Base-by-base conservation (phyloP, 1,140 invertebrate genomes). In the Heliconius melpomene region DNA sequence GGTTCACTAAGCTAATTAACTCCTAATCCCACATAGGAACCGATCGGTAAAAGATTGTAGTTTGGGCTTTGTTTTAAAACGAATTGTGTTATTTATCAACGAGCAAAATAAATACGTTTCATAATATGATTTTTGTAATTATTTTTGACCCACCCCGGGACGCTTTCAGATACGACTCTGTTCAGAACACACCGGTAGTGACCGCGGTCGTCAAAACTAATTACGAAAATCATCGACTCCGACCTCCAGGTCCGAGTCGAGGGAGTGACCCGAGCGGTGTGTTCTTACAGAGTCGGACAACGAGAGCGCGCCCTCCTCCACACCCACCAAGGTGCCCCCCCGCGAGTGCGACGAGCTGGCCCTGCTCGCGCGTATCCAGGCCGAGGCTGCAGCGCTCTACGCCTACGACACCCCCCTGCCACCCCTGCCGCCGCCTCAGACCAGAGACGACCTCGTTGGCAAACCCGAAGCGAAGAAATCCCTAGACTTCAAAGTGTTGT, bases 251-350 rank as follows among this genome's bases (percentile, higher is more conserved):
- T 7, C 32, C 32, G 32, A 36, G 32, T 36, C 32, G 32, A 36
- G 32, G 32, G 32, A 40, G 87, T 86, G 87, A 84, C 94, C 40
- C 90, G 81, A 80, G 88, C 83, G 85, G 91, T 96, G 95, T 96
- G 94, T 96, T 96, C 95, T 96, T 96, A 94, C 96, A 97, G 96
- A 97, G 89, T 96, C 96, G 82, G 96, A 96, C 94, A 96, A 95
- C 90, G 96, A 97, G 94, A 96, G 96, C 84, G 94, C 94, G 80
- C 95, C 96, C 18, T 94, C 95, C n/a, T 90, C 90, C 23, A 96
- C 96, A 36, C 96, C 96, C 38, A 94, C 91, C 32, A 96, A 96
- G 90, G 84, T 54, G 38, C 60, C 60, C 11, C 23, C 23, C 60
- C 20, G 20, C 87, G 9, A 89, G 91, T 26, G 87, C 86, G 29